These are phyloP conservation scores for Monochamus alternatus DNA, from an alignment of 2,888 invertebrate species.

Conservation along the genomic window DNA sequence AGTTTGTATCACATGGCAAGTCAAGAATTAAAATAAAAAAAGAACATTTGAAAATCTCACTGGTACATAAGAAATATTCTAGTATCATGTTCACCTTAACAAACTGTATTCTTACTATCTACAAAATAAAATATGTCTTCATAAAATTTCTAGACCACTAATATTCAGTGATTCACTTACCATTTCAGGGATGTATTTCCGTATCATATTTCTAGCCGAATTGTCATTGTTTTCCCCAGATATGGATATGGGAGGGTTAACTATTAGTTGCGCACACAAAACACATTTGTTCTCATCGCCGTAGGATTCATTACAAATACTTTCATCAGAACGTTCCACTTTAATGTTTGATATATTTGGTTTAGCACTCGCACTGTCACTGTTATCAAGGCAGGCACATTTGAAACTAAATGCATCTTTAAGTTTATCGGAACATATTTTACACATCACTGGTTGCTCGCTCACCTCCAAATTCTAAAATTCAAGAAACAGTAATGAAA, in stretches of 20 bases:
- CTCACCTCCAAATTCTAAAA: neutral
- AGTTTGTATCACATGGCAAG: too few species aligned
- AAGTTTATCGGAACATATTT: neutral
- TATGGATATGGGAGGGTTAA: neutral
- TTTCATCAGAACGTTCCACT: neutral
- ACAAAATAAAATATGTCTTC: too few species aligned
- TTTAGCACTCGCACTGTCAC: neutral
- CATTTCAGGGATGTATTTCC: neutral
- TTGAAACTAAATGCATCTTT: conserved; percentile 7
- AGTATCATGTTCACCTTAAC: too few species aligned
- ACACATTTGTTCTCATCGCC: neutral
- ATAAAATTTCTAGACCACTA: too few species aligned
- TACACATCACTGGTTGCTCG: neutral
- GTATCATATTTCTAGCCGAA: neutral
- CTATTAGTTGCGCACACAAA: neutral
- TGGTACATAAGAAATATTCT: too few species aligned
- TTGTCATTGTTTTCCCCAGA: neutral
- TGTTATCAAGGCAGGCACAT: neutral
- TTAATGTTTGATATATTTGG: neutral
- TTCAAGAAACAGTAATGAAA: neutral
- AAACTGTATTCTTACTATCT: too few species aligned
- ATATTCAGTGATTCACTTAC: neutral
- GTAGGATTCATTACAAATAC: neutral
- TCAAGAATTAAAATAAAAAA: too few species aligned
- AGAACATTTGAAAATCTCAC: too few species aligned